These are phyloP conservation scores for Phalacrocorax pelagicus DNA, from an alignment of 2,113 vertebrate species.

Conservation along the genomic window DNA sequence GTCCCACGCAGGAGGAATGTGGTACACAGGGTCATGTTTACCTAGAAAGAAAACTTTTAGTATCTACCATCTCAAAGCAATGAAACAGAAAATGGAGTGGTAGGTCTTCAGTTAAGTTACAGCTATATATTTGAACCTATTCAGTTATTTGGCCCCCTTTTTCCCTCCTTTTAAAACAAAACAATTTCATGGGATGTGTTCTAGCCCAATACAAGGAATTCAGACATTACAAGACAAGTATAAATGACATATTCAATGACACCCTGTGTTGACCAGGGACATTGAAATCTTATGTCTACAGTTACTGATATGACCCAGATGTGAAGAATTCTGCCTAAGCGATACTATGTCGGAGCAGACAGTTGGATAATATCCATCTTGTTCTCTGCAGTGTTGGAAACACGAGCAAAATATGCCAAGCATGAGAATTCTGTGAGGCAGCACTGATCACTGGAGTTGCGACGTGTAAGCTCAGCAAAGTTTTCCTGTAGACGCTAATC, in stretches of 20 bases:
- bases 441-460: background rate
- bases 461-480: background rate
- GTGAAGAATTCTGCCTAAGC: background rate
- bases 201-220: background rate
- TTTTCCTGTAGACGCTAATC: background rate
- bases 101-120: background rate
- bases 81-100: background rate
- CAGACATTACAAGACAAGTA: fast-evolving
- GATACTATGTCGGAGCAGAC: background rate
- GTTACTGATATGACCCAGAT: background rate
- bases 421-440: background rate
- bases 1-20: background rate
- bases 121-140: background rate
- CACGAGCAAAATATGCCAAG: background rate
- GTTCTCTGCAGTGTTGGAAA: background rate
- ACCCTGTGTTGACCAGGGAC: background rate
- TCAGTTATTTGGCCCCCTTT: background rate
- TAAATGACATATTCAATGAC: background rate
- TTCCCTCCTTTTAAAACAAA: background rate
- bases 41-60: background rate
- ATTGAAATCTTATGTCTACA: background rate
- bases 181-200: background rate
- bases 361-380: background rate
- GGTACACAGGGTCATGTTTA: background rate
- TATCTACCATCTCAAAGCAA: background rate